Evolutionary conservation across 2,888 invertebrate genomes (phyloP).

Genomic region (Anodontia alba): DNA sequence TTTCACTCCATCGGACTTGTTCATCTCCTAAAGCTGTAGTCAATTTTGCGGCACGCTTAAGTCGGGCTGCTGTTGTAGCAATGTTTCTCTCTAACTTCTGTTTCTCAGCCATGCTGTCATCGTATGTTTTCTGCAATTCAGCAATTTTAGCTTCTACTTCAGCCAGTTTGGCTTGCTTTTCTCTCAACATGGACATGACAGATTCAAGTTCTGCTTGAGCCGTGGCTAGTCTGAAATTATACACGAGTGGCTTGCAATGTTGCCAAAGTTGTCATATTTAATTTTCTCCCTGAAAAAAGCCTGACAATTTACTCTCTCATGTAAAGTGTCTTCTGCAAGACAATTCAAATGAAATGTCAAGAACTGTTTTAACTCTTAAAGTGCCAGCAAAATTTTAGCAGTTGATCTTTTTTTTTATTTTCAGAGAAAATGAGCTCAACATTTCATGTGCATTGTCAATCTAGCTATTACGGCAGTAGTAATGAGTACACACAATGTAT

Average conservation of each 20-base stretch:
- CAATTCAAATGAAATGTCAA: no score
- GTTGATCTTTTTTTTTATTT: no score
- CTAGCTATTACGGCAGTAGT: no score
- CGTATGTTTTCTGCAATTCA: conserved; percentile 84
- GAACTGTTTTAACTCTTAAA: no score
- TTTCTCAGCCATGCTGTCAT: conserved; percentile 88
- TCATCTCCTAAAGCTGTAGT: conserved; percentile 95
- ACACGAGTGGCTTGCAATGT: no score
- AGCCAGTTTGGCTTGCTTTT: conserved; percentile 93
- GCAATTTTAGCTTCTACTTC: conserved; percentile 91
- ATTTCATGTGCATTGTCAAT: no score
- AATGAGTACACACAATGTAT: no score
- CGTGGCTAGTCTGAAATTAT: conserved; percentile 82
- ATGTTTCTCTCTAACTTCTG: conserved; percentile 91
- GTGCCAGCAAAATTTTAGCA: no score
- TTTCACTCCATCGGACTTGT: conserved; percentile 93
- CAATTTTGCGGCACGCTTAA: conserved; percentile 92
- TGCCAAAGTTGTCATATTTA: background rate
- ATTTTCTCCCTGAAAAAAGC: background rate
- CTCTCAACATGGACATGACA: conserved; percentile 91
- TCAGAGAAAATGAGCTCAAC: no score
- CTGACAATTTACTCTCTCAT: background rate
- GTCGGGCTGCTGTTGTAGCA: conserved; percentile 90
- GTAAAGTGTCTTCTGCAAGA: background rate
- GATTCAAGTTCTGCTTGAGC: conserved; percentile 91